phyloP scores from a whole-genome alignment of 2,888 invertebrate species.

The Brenthis hecate region DNA sequence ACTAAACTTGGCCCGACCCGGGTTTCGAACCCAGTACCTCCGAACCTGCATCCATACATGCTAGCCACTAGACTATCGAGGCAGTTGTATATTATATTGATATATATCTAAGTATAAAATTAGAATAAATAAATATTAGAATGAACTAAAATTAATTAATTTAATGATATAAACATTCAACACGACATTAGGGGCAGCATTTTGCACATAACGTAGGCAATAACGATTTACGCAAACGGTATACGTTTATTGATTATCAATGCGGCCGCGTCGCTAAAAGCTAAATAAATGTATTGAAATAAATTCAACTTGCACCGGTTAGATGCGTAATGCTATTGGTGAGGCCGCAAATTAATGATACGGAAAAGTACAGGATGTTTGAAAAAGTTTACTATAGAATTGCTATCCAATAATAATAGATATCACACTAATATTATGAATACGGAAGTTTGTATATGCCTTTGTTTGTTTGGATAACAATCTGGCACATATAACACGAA shows the following conservation, averaged over 20 bases:
- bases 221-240: conserved; percentile 33
- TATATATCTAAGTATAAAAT: too few species aligned
- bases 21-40: too few species aligned
- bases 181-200: background rate
- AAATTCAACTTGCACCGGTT: conserved; percentile 38
- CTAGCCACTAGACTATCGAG: too few species aligned
- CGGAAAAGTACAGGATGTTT: conserved; percentile 2
- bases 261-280: conserved; percentile 37
- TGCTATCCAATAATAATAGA: too few species aligned
- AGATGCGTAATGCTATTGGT: conserved; percentile 38
- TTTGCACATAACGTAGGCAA: conserved; percentile 18
- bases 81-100: too few species aligned
- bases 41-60: too few species aligned
- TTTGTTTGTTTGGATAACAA: too few species aligned
- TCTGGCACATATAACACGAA: too few species aligned
- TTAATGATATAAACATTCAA: background rate
- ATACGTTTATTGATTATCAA: conserved; percentile 37
- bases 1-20: too few species aligned
- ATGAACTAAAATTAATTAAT: conserved; percentile 9
- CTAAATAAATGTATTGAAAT: conserved; percentile 42
- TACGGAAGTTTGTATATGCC: too few species aligned
- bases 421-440: too few species aligned
- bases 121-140: background rate
- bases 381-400: background rate
- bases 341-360: conserved; percentile 34